These are phyloP conservation scores for Cheilosia vernalis DNA, from an alignment of 2,888 invertebrate genomes.

Conservation along the genomic window DNA sequence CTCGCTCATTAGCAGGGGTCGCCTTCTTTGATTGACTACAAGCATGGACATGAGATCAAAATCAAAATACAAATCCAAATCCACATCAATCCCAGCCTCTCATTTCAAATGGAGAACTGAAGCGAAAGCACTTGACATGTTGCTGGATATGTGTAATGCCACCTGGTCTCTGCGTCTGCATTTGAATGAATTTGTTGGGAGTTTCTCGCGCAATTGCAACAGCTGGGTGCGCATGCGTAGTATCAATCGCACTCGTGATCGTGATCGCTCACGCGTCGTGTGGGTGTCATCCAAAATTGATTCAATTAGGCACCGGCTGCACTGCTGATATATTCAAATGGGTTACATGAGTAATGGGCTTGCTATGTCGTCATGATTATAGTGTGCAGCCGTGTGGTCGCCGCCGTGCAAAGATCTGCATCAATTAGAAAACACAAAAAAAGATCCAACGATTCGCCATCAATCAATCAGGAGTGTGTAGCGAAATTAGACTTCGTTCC, in stretches of 20 bases:
- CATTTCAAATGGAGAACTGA: conserved; percentile 28
- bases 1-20: conserved; percentile 70
- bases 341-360: conserved; percentile 61
- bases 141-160: conserved; percentile 34
- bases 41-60: conserved; percentile 69
- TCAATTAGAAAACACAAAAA: conserved; percentile 48
- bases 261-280: conserved; percentile 56
- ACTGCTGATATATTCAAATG: conserved; percentile 57
- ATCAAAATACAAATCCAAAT: conserved; percentile 57
- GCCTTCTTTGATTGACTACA: conserved; percentile 66
- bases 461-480: conserved; percentile 64
- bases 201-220: conserved; percentile 12
- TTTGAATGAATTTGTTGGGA: neutral
- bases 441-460: conserved; percentile 63
- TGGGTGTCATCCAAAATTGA: conserved; percentile 69
- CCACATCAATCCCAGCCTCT: conserved; percentile 47
- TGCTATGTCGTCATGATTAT: conserved; percentile 65
- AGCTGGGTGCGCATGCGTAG: conserved; percentile 64
- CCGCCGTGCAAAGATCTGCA: conserved; percentile 40
- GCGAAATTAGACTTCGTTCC: conserved; percentile 35
- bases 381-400: conserved; percentile 68
- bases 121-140: conserved; percentile 69
- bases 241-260: conserved; percentile 43
- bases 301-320: conserved; percentile 55
- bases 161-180: conserved; percentile 51